Evolutionary conservation across 2,113 vertebrate species (phyloP).

Genomic region (Forbesichthys agassizii): DNA sequence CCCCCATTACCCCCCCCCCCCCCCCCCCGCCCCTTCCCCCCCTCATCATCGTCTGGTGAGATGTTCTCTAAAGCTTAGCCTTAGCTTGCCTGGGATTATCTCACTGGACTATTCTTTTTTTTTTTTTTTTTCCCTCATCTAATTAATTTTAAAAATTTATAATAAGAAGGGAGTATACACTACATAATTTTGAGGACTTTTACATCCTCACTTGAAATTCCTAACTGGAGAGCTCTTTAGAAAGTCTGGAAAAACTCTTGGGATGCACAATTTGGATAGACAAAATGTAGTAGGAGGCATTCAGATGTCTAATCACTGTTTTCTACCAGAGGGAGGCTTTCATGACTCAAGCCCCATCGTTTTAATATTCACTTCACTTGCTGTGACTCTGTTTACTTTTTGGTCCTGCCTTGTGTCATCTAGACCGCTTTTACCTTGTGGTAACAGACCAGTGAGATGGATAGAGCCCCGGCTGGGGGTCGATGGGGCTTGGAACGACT

Average conservation of each 20-base stretch:
- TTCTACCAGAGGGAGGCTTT: background rate
- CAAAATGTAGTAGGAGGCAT: background rate
- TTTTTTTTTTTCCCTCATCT: background rate
- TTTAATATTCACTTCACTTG: no score
- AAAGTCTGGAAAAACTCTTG: background rate
- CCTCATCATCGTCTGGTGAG: background rate
- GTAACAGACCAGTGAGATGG: background rate
- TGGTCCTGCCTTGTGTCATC: background rate
- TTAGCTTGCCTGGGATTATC: slow-evolving; percentile 28
- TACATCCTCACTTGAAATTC: background rate
- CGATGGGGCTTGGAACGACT: no score
- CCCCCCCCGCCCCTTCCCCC: no score
- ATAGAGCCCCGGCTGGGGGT: background rate
- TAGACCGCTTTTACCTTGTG: background rate
- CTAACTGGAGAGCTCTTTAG: background rate
- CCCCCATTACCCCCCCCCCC: no score
- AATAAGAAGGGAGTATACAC: slow-evolving; percentile 13
- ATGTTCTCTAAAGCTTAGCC: slow-evolving; percentile 14
- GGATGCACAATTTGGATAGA: background rate
- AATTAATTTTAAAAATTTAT: slow-evolving; percentile 14
- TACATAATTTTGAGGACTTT: background rate
- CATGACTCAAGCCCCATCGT: background rate
- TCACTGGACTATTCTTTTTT: slow-evolving; percentile 3
- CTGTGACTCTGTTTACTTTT: background rate
- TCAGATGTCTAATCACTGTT: background rate